Base-by-base conservation (phyloP, 1,140 invertebrate species). In the Hormaphis cornu region DNA sequence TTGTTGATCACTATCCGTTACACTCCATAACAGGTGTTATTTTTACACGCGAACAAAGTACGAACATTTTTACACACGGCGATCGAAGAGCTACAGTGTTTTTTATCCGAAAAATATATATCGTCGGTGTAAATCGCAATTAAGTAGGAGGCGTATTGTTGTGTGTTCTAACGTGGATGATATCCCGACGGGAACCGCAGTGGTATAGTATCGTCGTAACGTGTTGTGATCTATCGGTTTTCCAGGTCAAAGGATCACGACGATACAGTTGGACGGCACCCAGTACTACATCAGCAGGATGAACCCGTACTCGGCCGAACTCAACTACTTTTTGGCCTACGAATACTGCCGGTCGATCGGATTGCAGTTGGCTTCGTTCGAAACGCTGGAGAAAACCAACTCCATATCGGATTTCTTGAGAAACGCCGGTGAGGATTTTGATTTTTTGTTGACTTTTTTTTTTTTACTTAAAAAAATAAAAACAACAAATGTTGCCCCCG, bases 261-360 rank as follows among this genome's bases (percentile, higher is more conserved):
- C 88, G 58, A 90, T 90, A 73, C 88, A 90, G 75, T 76, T 90
- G 75, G 89, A 89, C 79, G 89, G 88, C 50, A 87, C 90, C 28
- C 89, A 91, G 75, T 93, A 93, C 77, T 93, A 90, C 78, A 87
- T 93, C 69, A 91, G 89, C 72, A 82, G 88, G 75, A 89, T 91
- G 85, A 91, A 91, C 77, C 90, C 90, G 8, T 92, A 92, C 79
- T 89, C 89, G 71, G 88, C 89, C 12, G 87, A 89, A 75, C 82
- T 92, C 58, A 92, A 92, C 79, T 93, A 89, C 77, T 90, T 89
- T 83, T 79, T 91, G 74, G 89, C 89, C 40, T 93, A 91, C 77
- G 88, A 93, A 75, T 92, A 92, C 76, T 93, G 90, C 77, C 85
- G 89, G 74, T 91, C 89, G 30, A 79, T 92, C 74, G 90, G 90